Evolutionary conservation across 2,113 vertebrate species (phyloP), one percentile per base, ranked within the genome.

Genomic region (Sturnus vulgaris): DNA sequence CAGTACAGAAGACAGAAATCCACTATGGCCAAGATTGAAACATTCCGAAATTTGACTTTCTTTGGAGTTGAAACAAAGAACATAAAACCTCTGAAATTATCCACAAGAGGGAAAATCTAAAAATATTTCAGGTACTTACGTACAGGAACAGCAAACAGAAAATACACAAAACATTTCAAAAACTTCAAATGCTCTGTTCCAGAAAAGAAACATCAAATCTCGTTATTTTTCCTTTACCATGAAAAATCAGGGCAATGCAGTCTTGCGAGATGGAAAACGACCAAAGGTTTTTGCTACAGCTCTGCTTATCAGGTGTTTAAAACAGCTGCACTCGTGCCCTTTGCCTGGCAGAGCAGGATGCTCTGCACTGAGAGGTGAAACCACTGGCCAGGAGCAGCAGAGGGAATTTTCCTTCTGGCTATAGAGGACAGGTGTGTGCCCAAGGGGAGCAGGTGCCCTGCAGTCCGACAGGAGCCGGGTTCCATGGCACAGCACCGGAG

Each of bases 41-140:
- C 17, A 76, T 88, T 70, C 59, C 35, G 27, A 94, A 90, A 88
- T 88, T 12, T 92, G 1, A 90, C 57, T 80, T 76, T 37, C 37
- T 91, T 91, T 82, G 40, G 31, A 90, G 53, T 57, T 77, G 75
- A 80, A 95, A 94, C 66, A 80, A 82, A 93, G 57, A n/a, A 82
- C 22, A 64, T 78, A 82, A 85, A 91, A 33, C 12, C 35, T 80
- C 79, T 57, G 50, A 82, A 96, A 92, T 79, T 52, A 93, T 59
- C 89, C 75, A 39, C 63, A 65, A 42, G 50, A 90, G 53, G 40
- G 79, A 93, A 53, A 92, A 72, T 50, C 71, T 85, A 93, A 92
- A 96, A 85, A 80, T 88, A 93, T 82, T 92, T 71, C 78, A 65
- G 57, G 42, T 33, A 79, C 31, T 39, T 75, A 17, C 35, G 35